These are phyloP conservation scores for Darevskia mixta DNA, from an alignment of 2,797 vertebrate genomes.

Conservation along the genomic window DNA sequence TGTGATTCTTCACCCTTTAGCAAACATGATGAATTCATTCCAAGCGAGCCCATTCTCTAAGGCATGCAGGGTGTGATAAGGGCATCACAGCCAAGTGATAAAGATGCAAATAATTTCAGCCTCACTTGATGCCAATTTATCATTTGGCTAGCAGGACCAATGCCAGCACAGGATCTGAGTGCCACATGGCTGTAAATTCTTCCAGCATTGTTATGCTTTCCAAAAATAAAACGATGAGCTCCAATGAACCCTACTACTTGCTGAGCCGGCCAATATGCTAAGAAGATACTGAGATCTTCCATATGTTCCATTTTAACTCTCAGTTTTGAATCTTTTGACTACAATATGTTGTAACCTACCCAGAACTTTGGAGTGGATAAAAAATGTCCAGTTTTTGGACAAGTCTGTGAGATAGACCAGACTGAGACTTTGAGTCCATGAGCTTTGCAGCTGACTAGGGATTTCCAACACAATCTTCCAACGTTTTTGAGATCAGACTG, in stretches of 20 bases:
- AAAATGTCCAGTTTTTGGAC: too few species aligned
- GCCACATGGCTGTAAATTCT: conserved; percentile 47
- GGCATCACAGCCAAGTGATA: conserved; percentile 38
- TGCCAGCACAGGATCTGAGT: conserved; percentile 61
- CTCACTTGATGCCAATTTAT: conserved; percentile 15
- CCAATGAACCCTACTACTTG: neutral
- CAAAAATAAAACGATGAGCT: conserved; percentile 54
- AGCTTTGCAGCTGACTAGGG: too few species aligned
- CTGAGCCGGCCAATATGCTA: neutral
- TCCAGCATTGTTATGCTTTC: conserved; percentile 44
- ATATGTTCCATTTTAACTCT: neutral
- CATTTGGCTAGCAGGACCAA: conserved; percentile 43
- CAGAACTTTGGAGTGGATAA: too few species aligned
- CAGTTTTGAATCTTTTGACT: neutral
- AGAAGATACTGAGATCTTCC: conserved; percentile 2
- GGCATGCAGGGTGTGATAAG: neutral
- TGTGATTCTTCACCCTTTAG: conserved; percentile 25
- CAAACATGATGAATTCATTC: conserved; percentile 22
- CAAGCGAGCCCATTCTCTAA: neutral
- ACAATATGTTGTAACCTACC: neutral
- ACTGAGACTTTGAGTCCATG: too few species aligned
- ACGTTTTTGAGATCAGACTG: too few species aligned
- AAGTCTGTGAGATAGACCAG: too few species aligned
- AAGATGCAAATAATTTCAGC: conserved; percentile 40
- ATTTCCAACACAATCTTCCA: too few species aligned